Evolutionary conservation across 2,888 invertebrate species (phyloP), one percentile per base, ranked within the genome.

Genomic region (Lomographa bimaculata): DNA sequence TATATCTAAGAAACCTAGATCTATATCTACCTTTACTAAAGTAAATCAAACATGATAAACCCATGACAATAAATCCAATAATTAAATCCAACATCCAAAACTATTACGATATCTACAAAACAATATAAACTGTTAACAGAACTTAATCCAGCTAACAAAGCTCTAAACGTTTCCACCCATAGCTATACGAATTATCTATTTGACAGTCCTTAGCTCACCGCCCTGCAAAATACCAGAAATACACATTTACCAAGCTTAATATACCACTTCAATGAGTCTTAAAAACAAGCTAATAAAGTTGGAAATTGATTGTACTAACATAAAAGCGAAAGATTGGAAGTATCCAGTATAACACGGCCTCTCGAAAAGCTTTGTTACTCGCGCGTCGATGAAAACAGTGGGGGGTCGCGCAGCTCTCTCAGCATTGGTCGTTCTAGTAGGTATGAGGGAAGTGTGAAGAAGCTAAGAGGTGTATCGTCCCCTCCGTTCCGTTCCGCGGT

Each of bases 371-470:
- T 20, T 46, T 45, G 14, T 18, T 6, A 23, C 21, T 34, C 38
- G 40, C 44, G 37, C 37, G 5, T 7, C 14, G 20, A 19, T 45
- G 37, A 32, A 36, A 41, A 25, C 30, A 24, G 42, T 34, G 54
- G 54, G 65, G 66, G 73, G 70, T 36, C 64, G 43, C 46, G 61
- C 30, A 60, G 81, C 46, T 70, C 79, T 59, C 46, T 43, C 33
- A 49, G 52, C 20, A 53, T 50, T 71, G 79, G 85, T 60, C 66
- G 54, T 54, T 71, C 83, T 84, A 84, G 78, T 81, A 82, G 83
- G 82, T 78, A 82, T 67, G 42, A 73, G 72, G 78, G 74, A 81
- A 84, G 83, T 82, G 84, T 84, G 81, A 84, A 84, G 81, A 82
- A 75, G 82, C 79, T 84, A 83, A 83, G 82, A 84, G 84, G 84